phyloP scores from a whole-genome alignment of 2,113 vertebrate genomes.

The Marcusenius ussheri region DNA sequence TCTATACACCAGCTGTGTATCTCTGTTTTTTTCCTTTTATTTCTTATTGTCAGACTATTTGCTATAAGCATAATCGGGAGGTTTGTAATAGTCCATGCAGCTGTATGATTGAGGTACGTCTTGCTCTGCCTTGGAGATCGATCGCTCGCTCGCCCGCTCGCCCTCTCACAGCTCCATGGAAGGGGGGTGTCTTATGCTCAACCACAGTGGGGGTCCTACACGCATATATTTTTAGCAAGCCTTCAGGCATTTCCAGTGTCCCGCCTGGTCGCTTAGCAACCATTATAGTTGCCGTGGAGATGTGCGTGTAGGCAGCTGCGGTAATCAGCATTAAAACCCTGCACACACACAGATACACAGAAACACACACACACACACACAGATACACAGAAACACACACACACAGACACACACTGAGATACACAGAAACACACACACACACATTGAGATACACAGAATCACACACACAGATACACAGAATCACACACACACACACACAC shows the following conservation, averaged over 20 bases:
- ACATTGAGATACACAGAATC: no score
- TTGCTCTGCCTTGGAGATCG: neutral
- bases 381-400: no score
- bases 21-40: neutral
- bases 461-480: no score
- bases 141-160: neutral
- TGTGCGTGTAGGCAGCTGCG: slow-evolving; percentile 99
- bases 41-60: neutral
- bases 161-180: slow-evolving; percentile 23
- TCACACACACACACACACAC: no score
- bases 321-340: slow-evolving; percentile 98
- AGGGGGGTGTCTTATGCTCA: slow-evolving; percentile 26
- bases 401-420: no score
- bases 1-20: neutral
- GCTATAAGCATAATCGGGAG: neutral
- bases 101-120: neutral
- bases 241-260: slow-evolving; percentile 99
- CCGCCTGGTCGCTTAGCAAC: slow-evolving; percentile 98
- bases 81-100: neutral
- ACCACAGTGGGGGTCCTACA: slow-evolving; percentile 59
- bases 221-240: slow-evolving; percentile 98
- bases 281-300: slow-evolving; percentile 93
- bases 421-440: no score
- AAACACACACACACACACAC: neutral
- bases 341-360: slow-evolving; percentile 62